Conservation (phyloP, 2,888 invertebrate genomes). For the Brachypterus glaber region DNA sequence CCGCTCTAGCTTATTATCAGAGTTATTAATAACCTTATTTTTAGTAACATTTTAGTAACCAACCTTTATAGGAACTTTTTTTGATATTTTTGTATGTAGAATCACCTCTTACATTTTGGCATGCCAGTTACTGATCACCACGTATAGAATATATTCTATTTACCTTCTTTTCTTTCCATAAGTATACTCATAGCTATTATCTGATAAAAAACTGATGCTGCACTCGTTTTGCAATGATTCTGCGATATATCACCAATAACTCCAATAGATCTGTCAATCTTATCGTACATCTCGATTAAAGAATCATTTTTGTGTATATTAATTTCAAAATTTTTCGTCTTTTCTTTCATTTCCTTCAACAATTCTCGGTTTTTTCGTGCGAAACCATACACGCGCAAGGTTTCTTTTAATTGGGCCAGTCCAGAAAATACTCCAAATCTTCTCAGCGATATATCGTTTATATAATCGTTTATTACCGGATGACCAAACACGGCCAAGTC, state of each 20-base stretch:
- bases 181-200: conserved; percentile 47
- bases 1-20: too few relatives aligned
- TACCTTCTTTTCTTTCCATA: conserved; percentile 44
- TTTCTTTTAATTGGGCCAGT: conserved; percentile 17
- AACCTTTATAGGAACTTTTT: too few relatives aligned
- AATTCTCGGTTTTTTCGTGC: conserved; percentile 8
- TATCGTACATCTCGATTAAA: conserved; percentile 32
- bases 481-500: conserved; percentile 57
- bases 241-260: conserved; percentile 29
- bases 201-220: conserved; percentile 47
- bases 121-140: too few relatives aligned
- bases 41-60: too few relatives aligned
- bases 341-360: conserved; percentile 11
- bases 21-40: too few relatives aligned
- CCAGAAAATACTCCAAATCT: conserved; percentile 38
- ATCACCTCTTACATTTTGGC: too few relatives aligned
- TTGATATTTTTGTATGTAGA: too few relatives aligned
- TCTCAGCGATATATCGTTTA: conserved; percentile 42
- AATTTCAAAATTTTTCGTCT: conserved; percentile 32
- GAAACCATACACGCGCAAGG: conserved; percentile 27
- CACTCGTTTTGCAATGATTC: conserved; percentile 43
- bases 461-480: conserved; percentile 46
- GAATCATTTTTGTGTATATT: conserved; percentile 28
- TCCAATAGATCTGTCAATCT: conserved; percentile 30
- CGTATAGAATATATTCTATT: too few relatives aligned